Conservation (phyloP, 2,888 invertebrate species). For the Clostera curtula region DNA sequence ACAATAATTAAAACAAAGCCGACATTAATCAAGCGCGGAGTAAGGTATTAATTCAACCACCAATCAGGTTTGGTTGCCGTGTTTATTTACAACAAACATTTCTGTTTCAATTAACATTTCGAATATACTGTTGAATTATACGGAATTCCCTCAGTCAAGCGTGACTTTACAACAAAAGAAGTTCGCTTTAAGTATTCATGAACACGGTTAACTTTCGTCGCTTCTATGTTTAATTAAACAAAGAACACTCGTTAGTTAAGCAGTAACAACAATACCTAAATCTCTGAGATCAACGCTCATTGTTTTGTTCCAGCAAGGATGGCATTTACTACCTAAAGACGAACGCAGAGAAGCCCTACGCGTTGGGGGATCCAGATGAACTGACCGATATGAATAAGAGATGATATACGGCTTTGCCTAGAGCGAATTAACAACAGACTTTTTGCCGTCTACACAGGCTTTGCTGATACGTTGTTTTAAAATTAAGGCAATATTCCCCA, state of each 20-base stretch:
- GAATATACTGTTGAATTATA: neutral
- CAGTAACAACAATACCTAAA: slow-evolving; percentile 41
- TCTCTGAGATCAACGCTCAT: slow-evolving; percentile 41
- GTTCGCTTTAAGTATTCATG: slow-evolving; percentile 36
- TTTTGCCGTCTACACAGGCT: too few relatives aligned
- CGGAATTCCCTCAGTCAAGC: slow-evolving; percentile 6
- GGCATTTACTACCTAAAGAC: slow-evolving; percentile 74
- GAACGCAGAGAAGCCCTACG: slow-evolving; percentile 67
- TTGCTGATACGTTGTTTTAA: too few relatives aligned
- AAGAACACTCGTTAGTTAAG: slow-evolving; percentile 43
- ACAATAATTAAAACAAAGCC: too few relatives aligned
- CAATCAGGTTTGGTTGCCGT: neutral
- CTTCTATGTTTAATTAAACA: slow-evolving; percentile 46
- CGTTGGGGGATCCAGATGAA: slow-evolving; percentile 45
- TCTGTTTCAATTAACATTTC: slow-evolving; percentile 2
- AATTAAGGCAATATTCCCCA: too few relatives aligned
- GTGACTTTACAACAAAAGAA: slow-evolving; percentile 30
- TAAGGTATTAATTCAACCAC: too few relatives aligned
- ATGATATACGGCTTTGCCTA: too few relatives aligned
- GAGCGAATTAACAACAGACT: too few relatives aligned
- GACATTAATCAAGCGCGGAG: too few relatives aligned
- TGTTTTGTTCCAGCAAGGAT: slow-evolving; percentile 67
- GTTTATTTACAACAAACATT: neutral
- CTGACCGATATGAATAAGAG: slow-evolving; percentile 21
- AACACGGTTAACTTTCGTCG: slow-evolving; percentile 35